phyloP scores from a whole-genome alignment of 2,113 vertebrate species.

The Hiodon tergisus region DNA sequence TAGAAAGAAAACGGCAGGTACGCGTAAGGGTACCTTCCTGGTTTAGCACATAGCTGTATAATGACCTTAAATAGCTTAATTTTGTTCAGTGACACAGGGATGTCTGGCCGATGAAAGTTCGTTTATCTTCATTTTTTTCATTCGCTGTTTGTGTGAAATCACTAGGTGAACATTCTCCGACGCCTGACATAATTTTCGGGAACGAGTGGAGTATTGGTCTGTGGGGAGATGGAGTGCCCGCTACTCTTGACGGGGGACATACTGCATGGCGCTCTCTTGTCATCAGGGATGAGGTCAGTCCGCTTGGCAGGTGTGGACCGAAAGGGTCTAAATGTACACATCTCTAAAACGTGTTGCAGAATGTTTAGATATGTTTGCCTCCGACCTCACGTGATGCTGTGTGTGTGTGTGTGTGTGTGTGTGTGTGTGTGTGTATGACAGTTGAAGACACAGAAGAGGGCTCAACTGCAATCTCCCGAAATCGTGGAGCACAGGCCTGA shows the following conservation, averaged over 20 bases:
- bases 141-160: not conserved
- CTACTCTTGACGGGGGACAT: not conserved
- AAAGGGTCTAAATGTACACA: not conserved
- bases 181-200: not conserved
- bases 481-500: not conserved
- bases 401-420: not conserved
- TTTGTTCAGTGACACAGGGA: not conserved
- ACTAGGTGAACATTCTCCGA: not conserved
- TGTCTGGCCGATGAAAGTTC: too few relatives aligned
- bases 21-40: not conserved
- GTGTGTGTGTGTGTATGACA: not conserved
- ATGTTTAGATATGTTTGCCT: not conserved
- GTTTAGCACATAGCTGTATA: conserved; percentile 6
- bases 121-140: not conserved
- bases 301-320: not conserved
- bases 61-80: not conserved
- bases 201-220: not conserved
- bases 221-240: not conserved
- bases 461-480: not conserved
- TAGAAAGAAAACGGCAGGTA: conserved; percentile 20
- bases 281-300: not conserved
- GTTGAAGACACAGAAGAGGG: not conserved
- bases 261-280: not conserved
- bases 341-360: not conserved
- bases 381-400: not conserved